Evolutionary conservation across 2,113 vertebrate genomes (phyloP), one percentile per base, ranked within the genome.

Genomic region (Cisticola juncidis): DNA sequence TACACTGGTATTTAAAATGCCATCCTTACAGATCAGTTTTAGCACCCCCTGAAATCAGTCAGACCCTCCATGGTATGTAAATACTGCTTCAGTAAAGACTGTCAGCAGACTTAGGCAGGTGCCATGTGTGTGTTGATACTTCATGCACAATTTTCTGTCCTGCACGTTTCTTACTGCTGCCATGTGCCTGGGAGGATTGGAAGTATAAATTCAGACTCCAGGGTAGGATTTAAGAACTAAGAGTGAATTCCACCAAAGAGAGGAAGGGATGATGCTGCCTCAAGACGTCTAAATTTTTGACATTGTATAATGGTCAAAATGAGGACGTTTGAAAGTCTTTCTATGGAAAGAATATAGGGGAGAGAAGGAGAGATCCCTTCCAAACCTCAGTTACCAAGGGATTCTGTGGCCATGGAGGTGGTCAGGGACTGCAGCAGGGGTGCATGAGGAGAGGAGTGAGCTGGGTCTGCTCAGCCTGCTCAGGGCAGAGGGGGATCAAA

Each of bases 361-460:
- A 66, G 25, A 73, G 61, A 3, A 60, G 40, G 23, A 40, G 56
- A 62, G 25, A 48, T 48, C 13, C 42, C 22, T 78, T 68, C 24
- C 31, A 31, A 3, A 2, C 11, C 45, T 80, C 33, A 22, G 0
- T 48, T 42, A 1, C 36, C 9, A 8, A 14, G 50, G 36, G 36
- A 6, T 56, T 58, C 62, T 66, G 33, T 76, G 80, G 79, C 12
- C 6, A 3, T 53, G 53, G 0, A n/a, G 56, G n/a, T 51, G 60
- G 8, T 14, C 1, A 1, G 14, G 8, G 25, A 22, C 40, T 71
- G 72, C 61, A 61, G 61, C 45, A 6, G 5, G 18, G 35, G 22
- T 22, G 5, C 19, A 7, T 6, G 16, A 36, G 51, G 17, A 61
- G 72, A 19, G n/a, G n/a, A n/a, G n/a, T 5, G 48, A 66, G 77